Percentiles rank a stretch among this genome's conserved stretches.
phyloP scores from a whole-genome alignment of 2,888 invertebrate species.

The Drosophila falleni region DNA sequence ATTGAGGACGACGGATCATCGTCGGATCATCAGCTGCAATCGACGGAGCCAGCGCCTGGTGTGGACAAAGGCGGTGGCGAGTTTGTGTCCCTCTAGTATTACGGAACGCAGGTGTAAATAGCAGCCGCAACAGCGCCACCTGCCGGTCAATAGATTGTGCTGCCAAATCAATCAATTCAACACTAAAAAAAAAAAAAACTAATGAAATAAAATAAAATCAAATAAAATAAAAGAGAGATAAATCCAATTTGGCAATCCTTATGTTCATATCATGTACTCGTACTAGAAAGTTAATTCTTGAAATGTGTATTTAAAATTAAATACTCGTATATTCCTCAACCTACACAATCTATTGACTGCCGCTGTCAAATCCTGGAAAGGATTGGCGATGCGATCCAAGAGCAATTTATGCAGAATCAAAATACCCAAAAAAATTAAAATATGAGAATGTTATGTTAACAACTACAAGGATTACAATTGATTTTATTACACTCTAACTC shows the following conservation, averaged over 20 bases:
- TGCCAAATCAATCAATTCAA: constrained; percentile 15
- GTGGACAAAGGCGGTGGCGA: constrained; percentile 76
- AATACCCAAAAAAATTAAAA: constrained; percentile 26
- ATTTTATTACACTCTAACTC: constrained; percentile 51
- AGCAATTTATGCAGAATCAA: constrained; percentile 67
- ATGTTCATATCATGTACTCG: constrained; percentile 70
- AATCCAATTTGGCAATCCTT: constrained; percentile 65
- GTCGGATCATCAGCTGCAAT: constrained; percentile 63
- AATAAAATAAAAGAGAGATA: not conserved
- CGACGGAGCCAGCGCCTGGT: constrained; percentile 60
- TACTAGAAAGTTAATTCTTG: constrained; percentile 14
- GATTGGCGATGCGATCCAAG: constrained; percentile 34
- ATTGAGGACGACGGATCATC: constrained; percentile 51
- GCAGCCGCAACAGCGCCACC: constrained; percentile 42
- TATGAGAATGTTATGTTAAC: constrained; percentile 22
- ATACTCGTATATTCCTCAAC: constrained; percentile 20
- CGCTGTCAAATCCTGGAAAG: constrained; percentile 17
- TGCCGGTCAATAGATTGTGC: constrained; percentile 73
- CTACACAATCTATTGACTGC: constrained; percentile 73
- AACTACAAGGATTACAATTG: constrained; percentile 16
- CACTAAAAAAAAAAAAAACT: not conserved
- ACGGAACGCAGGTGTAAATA: constrained; percentile 84
- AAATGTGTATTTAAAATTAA: constrained; percentile 2
- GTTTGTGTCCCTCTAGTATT: constrained; percentile 86
- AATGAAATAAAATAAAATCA: not conserved